phyloP scores from a whole-genome alignment of 2,113 vertebrate genomes.

The Sebastes fasciatus region DNA sequence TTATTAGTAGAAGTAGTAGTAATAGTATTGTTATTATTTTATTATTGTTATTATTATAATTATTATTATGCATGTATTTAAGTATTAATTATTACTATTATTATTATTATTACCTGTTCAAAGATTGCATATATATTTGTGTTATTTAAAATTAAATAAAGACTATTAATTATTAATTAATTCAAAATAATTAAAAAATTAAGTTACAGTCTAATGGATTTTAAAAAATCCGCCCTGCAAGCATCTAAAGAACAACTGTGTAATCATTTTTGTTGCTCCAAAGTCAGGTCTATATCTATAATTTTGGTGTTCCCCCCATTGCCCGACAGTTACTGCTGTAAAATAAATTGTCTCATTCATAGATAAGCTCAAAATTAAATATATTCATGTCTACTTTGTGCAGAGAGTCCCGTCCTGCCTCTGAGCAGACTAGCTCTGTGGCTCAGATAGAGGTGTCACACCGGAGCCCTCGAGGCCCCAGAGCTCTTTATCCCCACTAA shows the following conservation, averaged over 20 bases:
- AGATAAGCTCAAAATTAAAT: neutral
- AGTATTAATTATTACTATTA: no score
- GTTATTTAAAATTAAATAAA: no score
- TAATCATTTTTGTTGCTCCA: neutral
- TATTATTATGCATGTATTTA: no score
- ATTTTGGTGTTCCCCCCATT: neutral
- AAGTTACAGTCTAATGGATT: no score
- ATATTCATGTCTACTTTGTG: neutral
- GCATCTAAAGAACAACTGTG: neutral
- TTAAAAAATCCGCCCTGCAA: neutral
- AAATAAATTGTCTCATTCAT: neutral
- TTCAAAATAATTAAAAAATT: no score
- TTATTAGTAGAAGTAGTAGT: no score
- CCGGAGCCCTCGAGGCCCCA: neutral
- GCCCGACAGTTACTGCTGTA: neutral
- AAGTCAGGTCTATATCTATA: neutral
- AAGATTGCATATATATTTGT: no score
- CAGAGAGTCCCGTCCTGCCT: neutral
- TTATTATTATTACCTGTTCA: no score
- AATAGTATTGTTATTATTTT: no score
- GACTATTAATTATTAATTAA: no score
- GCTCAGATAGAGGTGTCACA: conserved; percentile 13
- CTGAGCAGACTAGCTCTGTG: neutral
- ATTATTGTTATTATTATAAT: no score
- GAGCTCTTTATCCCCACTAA: conserved; percentile 24